Evolutionary conservation across 2,113 vertebrate species (phyloP).

Genomic region (Psittacula cyanocephala): DNA sequence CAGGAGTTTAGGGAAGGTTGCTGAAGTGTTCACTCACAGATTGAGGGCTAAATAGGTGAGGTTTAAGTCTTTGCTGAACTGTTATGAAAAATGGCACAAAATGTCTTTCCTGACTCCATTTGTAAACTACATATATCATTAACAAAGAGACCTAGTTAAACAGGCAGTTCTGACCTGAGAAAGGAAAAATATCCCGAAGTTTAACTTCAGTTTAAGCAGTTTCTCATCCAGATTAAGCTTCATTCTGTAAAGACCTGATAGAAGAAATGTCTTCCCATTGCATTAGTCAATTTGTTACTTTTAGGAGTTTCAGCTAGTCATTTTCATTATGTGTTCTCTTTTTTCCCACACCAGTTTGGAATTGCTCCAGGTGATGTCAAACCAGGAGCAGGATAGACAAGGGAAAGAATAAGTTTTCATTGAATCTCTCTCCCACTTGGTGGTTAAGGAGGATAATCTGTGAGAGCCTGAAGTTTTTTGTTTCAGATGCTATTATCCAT

Average conservation of each 20-base stretch:
- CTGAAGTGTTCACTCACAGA: conserved; percentile 36
- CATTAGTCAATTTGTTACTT: not conserved
- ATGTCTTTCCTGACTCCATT: conserved; percentile 24
- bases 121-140: conserved; percentile 27
- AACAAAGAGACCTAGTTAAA: conserved; percentile 8
- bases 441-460: not conserved
- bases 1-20: not conserved
- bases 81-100: conserved; percentile 39
- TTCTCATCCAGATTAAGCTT: not conserved
- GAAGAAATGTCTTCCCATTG: not conserved
- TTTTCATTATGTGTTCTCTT: not conserved
- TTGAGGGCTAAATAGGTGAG: conserved; percentile 33
- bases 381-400: not conserved
- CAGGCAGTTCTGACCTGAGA: not conserved
- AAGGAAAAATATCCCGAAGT: not conserved
- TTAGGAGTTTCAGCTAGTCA: not conserved
- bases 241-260: not conserved
- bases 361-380: not conserved
- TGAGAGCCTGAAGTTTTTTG: not conserved
- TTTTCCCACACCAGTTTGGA: not conserved
- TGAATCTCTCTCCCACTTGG: not conserved
- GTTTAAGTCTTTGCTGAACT: conserved; percentile 22
- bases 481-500: not conserved
- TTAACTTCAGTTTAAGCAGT: not conserved
- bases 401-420: not conserved